These are phyloP conservation scores for Polypterus bichir DNA, from an alignment of 2,113 vertebrate species.

Conservation along the genomic window DNA sequence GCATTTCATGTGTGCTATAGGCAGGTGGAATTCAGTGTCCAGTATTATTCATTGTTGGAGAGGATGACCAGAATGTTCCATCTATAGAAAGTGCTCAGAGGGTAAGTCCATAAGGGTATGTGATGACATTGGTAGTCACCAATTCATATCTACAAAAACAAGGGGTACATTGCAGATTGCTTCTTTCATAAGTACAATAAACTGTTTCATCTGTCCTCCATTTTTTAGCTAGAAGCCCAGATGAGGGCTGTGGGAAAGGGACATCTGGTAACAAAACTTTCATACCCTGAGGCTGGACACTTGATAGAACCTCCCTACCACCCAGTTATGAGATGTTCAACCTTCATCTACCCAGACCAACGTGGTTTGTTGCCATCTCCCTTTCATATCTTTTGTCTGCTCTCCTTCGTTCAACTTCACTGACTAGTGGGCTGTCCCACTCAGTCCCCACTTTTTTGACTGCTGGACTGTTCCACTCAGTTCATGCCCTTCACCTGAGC, in stretches of 20 bases:
- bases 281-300: constrained; percentile 44
- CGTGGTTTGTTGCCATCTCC: too few species aligned
- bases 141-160: too few species aligned
- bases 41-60: constrained; percentile 33
- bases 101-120: constrained; percentile 16
- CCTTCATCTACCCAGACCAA: too few species aligned
- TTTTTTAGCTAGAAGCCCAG: constrained; percentile 32
- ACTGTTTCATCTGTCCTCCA: background rate
- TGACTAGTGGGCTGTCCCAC: too few species aligned
- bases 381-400: too few species aligned
- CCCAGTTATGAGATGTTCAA: constrained; percentile 13
- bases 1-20: too few species aligned
- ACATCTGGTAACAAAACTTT: constrained; percentile 37
- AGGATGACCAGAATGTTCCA: constrained; percentile 33
- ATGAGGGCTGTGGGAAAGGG: constrained; percentile 33
- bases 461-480: too few species aligned
- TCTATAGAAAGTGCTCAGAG: constrained; percentile 31
- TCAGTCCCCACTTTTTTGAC: too few species aligned
- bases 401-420: too few species aligned
- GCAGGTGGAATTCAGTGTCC: constrained; percentile 28
- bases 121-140: background rate
- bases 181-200: too few species aligned
- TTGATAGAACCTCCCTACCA: constrained; percentile 46
- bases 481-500: too few species aligned
- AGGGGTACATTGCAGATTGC: too few species aligned